Evolutionary conservation across 2,113 vertebrate species (phyloP).

Genomic region (Pachyramphus minor): DNA sequence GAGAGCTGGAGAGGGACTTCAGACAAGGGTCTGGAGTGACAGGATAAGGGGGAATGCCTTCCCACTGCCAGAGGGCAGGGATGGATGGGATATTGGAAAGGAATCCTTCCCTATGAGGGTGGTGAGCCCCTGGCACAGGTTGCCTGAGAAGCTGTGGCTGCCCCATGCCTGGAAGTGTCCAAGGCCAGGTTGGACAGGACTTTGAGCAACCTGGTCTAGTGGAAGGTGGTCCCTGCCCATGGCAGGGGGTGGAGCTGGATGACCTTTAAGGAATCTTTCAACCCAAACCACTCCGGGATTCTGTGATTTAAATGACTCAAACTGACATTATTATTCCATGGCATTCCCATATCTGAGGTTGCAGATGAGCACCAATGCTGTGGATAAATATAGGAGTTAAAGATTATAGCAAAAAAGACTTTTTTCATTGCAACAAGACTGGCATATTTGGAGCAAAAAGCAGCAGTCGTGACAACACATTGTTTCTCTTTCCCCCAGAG

Average conservation of each 20-base stretch:
- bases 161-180: background rate
- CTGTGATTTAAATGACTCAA: background rate
- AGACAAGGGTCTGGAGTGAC: background rate
- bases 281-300: background rate
- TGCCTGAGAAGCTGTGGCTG: background rate
- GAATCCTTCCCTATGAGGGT: background rate
- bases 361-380: background rate
- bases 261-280: background rate
- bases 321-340: background rate
- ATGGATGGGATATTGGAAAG: background rate
- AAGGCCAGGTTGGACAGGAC: background rate
- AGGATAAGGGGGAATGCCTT: background rate
- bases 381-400: background rate
- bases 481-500: background rate
- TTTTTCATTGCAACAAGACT: background rate
- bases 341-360: background rate
- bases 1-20: background rate
- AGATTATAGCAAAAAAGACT: background rate
- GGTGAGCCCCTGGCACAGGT: background rate
- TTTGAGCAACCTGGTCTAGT: background rate
- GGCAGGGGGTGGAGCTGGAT: background rate
- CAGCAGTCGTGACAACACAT: background rate
- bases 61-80: background rate
- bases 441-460: slow-evolving; percentile 44
- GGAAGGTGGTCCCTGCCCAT: background rate